phyloP scores from a whole-genome alignment of 2,113 vertebrate genomes.

The Takifugu bimaculatus region DNA sequence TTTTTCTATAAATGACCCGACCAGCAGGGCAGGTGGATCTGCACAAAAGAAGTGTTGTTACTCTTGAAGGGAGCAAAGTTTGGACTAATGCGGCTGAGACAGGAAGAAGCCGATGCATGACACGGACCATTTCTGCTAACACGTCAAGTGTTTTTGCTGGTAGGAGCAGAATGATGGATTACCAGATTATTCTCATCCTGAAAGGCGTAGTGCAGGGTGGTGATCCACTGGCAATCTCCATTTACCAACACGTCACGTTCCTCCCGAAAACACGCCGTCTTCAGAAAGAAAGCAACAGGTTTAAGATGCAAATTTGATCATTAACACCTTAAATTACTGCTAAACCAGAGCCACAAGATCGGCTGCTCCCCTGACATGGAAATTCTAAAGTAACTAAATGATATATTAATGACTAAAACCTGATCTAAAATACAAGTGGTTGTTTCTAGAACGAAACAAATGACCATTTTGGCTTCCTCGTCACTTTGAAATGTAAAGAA shows the following conservation, averaged over 20 bases:
- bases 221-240: constrained; percentile 97
- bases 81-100: not conserved
- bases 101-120: not conserved
- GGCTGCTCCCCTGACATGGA: too few species aligned
- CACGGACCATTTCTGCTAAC: too few species aligned
- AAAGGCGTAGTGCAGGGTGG: constrained; percentile 97
- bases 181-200: constrained; percentile 98
- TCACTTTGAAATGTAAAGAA: too few species aligned
- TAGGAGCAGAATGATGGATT: constrained; percentile 37
- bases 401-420: too few species aligned
- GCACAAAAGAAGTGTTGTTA: not conserved
- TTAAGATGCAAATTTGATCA: not conserved
- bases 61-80: not conserved
- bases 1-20: constrained; percentile 13
- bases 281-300: constrained; percentile 14
- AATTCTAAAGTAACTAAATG: too few species aligned
- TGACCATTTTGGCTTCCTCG: too few species aligned
- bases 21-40: constrained; percentile 16
- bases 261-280: constrained; percentile 98
- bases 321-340: too few species aligned
- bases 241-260: constrained; percentile 95
- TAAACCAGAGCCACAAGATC: too few species aligned
- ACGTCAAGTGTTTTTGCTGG: too few species aligned
- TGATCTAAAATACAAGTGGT: too few species aligned
- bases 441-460: too few species aligned